Percentiles rank a stretch among this genome's conserved stretches.
Evolutionary conservation across 2,888 invertebrate genomes (phyloP).

Genomic region (Lepetodrilus schrolli): DNA sequence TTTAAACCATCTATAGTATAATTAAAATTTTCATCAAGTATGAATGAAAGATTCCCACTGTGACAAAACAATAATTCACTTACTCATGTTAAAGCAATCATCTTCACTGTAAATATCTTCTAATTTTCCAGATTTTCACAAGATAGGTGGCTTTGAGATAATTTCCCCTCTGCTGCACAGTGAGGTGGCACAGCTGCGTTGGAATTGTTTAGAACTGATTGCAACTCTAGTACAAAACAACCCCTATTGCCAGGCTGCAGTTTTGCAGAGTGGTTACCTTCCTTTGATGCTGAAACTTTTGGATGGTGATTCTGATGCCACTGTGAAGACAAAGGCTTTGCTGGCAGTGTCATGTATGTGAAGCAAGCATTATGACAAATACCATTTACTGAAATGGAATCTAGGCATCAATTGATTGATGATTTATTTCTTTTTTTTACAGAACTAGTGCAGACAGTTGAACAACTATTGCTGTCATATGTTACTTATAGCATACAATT

Average conservation of each 20-base stretch:
- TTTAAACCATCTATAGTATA: too few species aligned
- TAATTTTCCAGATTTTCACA: constrained; percentile 84
- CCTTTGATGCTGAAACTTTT: constrained; percentile 80
- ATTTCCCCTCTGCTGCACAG: constrained; percentile 82
- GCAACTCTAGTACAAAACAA: constrained; percentile 91
- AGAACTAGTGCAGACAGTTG: too few species aligned
- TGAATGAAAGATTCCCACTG: too few species aligned
- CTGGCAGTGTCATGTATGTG: constrained; percentile 87
- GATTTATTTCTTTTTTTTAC: too few species aligned
- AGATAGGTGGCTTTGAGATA: constrained; percentile 87
- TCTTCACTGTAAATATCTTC: too few species aligned
- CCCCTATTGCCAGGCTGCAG: constrained; percentile 85
- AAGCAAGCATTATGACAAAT: background rate
- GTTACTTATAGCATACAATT: too few species aligned
- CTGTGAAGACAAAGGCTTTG: constrained; percentile 82
- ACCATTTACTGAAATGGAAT: too few species aligned
- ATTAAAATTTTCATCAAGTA: too few species aligned
- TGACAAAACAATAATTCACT: too few species aligned
- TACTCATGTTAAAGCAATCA: too few species aligned
- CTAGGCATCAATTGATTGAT: too few species aligned
- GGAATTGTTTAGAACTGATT: constrained; percentile 82
- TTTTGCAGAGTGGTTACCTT: constrained; percentile 81
- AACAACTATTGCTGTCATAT: too few species aligned
- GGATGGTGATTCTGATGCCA: constrained; percentile 78
- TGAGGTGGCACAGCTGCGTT: constrained; percentile 80